Conservation (phyloP, 2,888 invertebrate species). For the Pecten maximus region DNA sequence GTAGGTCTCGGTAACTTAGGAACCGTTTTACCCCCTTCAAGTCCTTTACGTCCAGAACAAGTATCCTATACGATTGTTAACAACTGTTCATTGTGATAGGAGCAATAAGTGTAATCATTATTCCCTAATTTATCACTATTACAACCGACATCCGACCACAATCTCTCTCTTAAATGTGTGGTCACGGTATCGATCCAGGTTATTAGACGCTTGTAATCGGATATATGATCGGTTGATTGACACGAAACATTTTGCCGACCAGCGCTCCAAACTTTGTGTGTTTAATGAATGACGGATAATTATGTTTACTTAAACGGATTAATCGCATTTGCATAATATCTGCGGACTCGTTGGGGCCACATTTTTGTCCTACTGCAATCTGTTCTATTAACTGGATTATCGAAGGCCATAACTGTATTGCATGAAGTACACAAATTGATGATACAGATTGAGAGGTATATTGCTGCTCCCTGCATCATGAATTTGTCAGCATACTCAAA, state of each 20-base stretch:
- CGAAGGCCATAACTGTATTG: not conserved
- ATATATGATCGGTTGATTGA: not conserved
- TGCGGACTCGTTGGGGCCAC: not conserved
- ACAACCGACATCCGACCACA: not conserved
- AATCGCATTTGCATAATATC: constrained; percentile 17
- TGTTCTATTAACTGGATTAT: no score
- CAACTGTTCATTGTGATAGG: not conserved
- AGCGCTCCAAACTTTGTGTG: not conserved
- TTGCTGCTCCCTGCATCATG: no score
- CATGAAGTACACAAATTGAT: not conserved
- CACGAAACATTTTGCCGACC: not conserved
- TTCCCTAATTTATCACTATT: constrained; percentile 15
- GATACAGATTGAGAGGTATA: not conserved
- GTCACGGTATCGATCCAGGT: constrained; percentile 8
- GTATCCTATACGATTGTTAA: not conserved
- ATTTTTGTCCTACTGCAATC: not conserved
- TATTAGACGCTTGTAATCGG: constrained; percentile 30
- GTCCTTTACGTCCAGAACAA: not conserved
- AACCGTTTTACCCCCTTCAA: not conserved
- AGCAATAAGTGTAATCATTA: not conserved
- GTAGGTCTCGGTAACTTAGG: no score
- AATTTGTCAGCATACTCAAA: no score
- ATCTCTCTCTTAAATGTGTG: not conserved
- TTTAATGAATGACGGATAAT: constrained; percentile 2
- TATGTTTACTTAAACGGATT: constrained; percentile 18